Percentiles rank a stretch among this genome's conserved stretches.
phyloP scores from a whole-genome alignment of 1,140 invertebrate species.

The Drosophila truncata region DNA sequence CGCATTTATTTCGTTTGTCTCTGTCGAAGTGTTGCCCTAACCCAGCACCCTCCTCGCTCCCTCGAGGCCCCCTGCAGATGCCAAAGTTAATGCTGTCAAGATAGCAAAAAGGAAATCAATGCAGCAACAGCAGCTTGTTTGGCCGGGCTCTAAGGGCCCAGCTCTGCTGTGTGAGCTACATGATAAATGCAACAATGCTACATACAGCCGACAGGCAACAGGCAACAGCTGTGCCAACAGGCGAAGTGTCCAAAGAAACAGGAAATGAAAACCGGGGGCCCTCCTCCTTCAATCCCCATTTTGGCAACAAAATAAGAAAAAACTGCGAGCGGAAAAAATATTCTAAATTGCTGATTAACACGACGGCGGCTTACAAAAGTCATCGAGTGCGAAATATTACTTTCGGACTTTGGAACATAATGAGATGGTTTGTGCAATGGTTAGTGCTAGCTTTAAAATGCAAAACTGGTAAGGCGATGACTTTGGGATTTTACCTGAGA shows the following conservation, averaged over 20 bases:
- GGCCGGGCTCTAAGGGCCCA: conserved; percentile 61
- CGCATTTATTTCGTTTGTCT: conserved; percentile 83
- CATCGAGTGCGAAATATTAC: conserved; percentile 26
- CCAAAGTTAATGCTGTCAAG: conserved; percentile 80
- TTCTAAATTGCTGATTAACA: conserved; percentile 84
- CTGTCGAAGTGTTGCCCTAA: conserved; percentile 73
- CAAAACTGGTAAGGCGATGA: conserved; percentile 38
- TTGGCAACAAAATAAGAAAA: conserved; percentile 14
- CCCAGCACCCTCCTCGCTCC: not conserved
- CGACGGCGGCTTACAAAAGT: conserved; percentile 54
- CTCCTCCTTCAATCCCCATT: conserved; percentile 24
- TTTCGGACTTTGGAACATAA: conserved; percentile 35
- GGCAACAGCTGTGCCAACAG: conserved; percentile 71
- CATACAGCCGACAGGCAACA: conserved; percentile 59
- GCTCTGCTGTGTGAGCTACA: conserved; percentile 68
- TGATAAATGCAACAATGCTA: conserved; percentile 69
- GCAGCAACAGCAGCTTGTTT: conserved; percentile 65
- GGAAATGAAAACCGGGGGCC: conserved; percentile 64
- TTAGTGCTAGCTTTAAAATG: conserved; percentile 4
- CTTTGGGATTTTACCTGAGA: conserved; percentile 7
- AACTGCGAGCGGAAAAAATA: conserved; percentile 59
- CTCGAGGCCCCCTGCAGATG: conserved; percentile 23
- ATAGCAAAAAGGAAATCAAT: conserved; percentile 82
- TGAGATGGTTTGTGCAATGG: conserved; percentile 47
- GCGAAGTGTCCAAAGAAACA: conserved; percentile 56